Percentiles rank a stretch among this genome's conserved stretches.
These are phyloP conservation scores for Teleogryllus occipitalis DNA, from an alignment of 1,140 invertebrate genomes.

Conservation along the genomic window DNA sequence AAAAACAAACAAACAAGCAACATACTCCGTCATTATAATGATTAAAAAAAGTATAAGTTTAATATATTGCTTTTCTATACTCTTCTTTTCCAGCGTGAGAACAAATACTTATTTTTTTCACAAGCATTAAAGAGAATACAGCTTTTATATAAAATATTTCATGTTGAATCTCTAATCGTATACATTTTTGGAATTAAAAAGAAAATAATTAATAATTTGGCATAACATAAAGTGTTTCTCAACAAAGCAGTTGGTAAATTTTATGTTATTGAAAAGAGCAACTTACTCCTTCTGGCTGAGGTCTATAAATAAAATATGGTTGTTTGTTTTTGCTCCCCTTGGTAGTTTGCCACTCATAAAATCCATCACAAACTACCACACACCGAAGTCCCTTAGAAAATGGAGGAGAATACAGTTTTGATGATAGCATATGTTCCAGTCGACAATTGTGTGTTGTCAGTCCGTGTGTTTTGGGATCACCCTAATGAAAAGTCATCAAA, in stretches of 20 bases:
- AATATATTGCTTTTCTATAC: too few species aligned
- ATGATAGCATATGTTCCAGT: slow-evolving; percentile 57
- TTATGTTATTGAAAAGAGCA: neutral
- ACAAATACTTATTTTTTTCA: too few species aligned
- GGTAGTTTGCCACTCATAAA: slow-evolving; percentile 78
- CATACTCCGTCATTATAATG: too few species aligned
- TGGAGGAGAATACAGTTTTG: slow-evolving; percentile 56
- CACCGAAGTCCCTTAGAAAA: slow-evolving; percentile 62
- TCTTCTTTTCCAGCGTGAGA: too few species aligned
- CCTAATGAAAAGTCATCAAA: slow-evolving; percentile 34
- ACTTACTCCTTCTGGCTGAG: slow-evolving; percentile 30
- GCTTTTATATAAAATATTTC: neutral
- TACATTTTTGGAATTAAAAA: neutral
- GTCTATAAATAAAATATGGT: slow-evolving; percentile 67
- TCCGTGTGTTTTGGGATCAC: slow-evolving; percentile 55
- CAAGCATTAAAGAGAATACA: too few species aligned
- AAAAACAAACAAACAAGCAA: too few species aligned
- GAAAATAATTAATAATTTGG: neutral
- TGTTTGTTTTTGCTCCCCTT: slow-evolving; percentile 49
- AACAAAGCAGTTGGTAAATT: neutral
- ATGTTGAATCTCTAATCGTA: neutral
- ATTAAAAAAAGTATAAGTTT: too few species aligned
- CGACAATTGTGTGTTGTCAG: slow-evolving; percentile 76
- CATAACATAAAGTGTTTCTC: neutral
- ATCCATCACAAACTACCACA: slow-evolving; percentile 70